phyloP scores from a whole-genome alignment of 2,888 invertebrate species.

The Maniola hyperantus region DNA sequence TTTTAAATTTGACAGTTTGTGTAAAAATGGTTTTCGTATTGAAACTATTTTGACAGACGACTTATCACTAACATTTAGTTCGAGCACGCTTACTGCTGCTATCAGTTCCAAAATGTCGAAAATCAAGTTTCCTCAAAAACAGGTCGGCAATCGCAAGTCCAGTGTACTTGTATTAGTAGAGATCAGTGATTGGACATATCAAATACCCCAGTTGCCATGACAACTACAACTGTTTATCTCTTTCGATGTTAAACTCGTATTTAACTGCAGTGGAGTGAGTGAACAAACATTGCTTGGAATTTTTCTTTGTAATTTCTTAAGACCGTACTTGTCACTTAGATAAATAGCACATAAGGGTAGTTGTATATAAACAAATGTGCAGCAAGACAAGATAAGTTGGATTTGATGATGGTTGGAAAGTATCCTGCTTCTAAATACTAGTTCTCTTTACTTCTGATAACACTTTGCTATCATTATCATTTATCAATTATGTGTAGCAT shows the following conservation, averaged over 20 bases:
- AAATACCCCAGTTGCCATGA: conserved; percentile 9
- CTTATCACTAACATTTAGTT: no score
- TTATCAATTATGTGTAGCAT: neutral
- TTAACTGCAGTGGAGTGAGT: conserved; percentile 1
- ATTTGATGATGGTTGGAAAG: neutral
- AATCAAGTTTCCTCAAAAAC: no score
- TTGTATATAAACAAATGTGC: neutral
- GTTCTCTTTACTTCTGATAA: neutral
- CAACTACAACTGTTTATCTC: conserved; percentile 19
- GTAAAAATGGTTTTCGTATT: no score
- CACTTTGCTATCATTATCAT: neutral
- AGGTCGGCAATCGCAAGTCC: no score
- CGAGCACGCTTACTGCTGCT: no score
- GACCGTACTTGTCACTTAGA: neutral
- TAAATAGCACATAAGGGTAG: neutral
- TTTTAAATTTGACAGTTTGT: no score
- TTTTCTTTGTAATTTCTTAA: neutral
- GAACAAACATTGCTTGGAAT: conserved; percentile 3
- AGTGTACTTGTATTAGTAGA: no score
- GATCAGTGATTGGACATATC: no score
- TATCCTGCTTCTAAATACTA: neutral
- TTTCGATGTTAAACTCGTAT: neutral
- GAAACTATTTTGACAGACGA: no score
- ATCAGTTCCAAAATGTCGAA: no score
- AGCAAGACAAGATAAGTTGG: neutral